phyloP scores from a whole-genome alignment of 2,888 invertebrate species.

The Rutpela maculata region DNA sequence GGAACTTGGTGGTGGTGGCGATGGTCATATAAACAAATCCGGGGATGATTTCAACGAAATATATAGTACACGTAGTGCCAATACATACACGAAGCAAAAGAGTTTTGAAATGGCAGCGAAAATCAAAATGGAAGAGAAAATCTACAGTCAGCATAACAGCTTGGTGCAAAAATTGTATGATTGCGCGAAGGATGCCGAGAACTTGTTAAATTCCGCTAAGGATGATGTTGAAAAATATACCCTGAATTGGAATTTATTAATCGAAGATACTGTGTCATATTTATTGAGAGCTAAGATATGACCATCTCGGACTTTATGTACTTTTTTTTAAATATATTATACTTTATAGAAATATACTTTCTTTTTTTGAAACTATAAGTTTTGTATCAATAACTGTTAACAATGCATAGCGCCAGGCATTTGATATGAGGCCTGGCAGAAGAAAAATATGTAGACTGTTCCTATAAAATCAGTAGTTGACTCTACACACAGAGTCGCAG shows the following conservation, averaged over 20 bases:
- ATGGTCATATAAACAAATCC: slow-evolving; percentile 65
- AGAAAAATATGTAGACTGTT: no score
- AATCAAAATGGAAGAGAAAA: slow-evolving; percentile 81
- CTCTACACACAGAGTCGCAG: no score
- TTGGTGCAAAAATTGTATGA: slow-evolving; percentile 82
- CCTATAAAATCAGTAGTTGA: no score
- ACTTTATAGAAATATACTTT: slow-evolving; percentile 25
- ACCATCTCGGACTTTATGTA: slow-evolving; percentile 18
- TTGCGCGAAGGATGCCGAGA: slow-evolving; percentile 82
- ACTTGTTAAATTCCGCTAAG: slow-evolving; percentile 85
- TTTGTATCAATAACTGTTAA: background rate
- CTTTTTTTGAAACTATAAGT: background rate
- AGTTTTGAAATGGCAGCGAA: slow-evolving; percentile 37
- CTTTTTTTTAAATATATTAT: slow-evolving; percentile 44
- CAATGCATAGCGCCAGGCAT: no score
- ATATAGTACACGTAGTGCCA: slow-evolving; percentile 44
- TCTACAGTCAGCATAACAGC: slow-evolving; percentile 90
- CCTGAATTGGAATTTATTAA: slow-evolving; percentile 87
- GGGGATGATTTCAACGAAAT: slow-evolving; percentile 40
- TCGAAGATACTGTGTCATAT: slow-evolving; percentile 83
- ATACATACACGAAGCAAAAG: slow-evolving; percentile 22
- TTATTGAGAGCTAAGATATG: slow-evolving; percentile 78
- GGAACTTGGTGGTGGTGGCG: slow-evolving; percentile 90
- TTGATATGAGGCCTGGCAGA: no score
- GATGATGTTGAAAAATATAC: slow-evolving; percentile 95